Percentiles rank a stretch among this genome's conserved stretches.
Conservation (phyloP, 1,140 invertebrate species). For the Brachystomella parvula region DNA sequence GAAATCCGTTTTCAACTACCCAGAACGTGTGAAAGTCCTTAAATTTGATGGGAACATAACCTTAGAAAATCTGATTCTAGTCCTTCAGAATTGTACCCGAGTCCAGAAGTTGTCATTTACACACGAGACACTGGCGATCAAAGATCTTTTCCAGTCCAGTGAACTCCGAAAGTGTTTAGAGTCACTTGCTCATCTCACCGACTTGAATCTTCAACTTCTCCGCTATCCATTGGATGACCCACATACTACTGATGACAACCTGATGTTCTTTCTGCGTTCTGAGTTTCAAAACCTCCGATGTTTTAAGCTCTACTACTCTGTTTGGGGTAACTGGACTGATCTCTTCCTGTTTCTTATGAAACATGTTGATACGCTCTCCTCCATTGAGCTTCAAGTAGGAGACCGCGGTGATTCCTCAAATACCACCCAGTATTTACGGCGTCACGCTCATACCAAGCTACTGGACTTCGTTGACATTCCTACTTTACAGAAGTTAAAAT, state of each 20-base stretch:
- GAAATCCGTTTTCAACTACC: slow-evolving; percentile 7
- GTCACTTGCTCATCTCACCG: slow-evolving; percentile 12
- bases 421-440: slow-evolving; percentile 14
- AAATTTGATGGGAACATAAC: slow-evolving; percentile 26
- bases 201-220: slow-evolving; percentile 26
- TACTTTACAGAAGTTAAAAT: slow-evolving; percentile 11
- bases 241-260: slow-evolving; percentile 14
- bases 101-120: slow-evolving; percentile 24
- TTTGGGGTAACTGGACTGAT: slow-evolving; percentile 27
- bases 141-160: neutral
- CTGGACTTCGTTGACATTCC: neutral
- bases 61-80: slow-evolving; percentile 5
- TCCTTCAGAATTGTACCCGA: slow-evolving; percentile 18
- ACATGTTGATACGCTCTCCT: slow-evolving; percentile 19
- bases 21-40: slow-evolving; percentile 22
- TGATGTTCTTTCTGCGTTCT: slow-evolving; percentile 12
- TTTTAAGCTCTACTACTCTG: slow-evolving; percentile 28
- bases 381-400: slow-evolving; percentile 29
- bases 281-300: slow-evolving; percentile 22
- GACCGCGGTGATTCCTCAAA: slow-evolving; percentile 22
- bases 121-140: slow-evolving; percentile 23
- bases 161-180: slow-evolving; percentile 10
- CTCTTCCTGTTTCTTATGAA: slow-evolving; percentile 21
- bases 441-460: neutral
- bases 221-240: slow-evolving; percentile 29